Evolutionary conservation across 2,888 invertebrate species (phyloP), one percentile per base, ranked within the genome.

Genomic region (Hirtodrosophila cameraria): DNA sequence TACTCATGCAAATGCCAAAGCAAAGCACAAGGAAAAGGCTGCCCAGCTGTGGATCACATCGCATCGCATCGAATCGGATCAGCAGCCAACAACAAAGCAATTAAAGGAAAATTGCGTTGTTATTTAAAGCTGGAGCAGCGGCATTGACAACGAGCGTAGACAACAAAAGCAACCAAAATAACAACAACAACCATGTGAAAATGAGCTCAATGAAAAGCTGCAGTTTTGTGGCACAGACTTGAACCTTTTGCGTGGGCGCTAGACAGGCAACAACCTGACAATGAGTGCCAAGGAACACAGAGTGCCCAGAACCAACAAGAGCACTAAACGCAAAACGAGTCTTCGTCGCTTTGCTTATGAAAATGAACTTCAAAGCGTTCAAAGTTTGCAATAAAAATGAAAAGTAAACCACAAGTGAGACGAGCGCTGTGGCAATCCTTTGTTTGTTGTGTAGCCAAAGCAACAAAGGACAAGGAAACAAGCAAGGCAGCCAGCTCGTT

Each of bases 191-290:
- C n/a, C 25, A 53, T n/a, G 30, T 57, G 65, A 42, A 78, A 83
- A 78, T 72, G 63, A 80, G 61, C 49, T n/a, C 63, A 64, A 58
- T 68, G 65, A 60, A 70, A 39, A 46, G 59, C 70, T 65, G 43
- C 60, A 59, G 39, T 69, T 53, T 53, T 64, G 45, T 65, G 48
- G 42, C 61, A 50, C 23, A 63, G 45, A 59, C 53, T 50, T 62
- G 65, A 68, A 60, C 58, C 45, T 58, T 59, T 38, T 33, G 42
- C 53, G 31, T 61, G 60, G 49, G 33, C 49, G 58, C 75, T 84
- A 78, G 78, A 80, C 80, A 78, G 82, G 78, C 80, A 80, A 80
- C 85, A 85, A 80, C 80, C 80, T 85, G 82, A 82, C 80, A 80
- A 85, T 82, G 71, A 28, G 35, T 60, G n/a, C 50, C 59, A 42